These are phyloP conservation scores for Cacatua alba DNA, from an alignment of 2,113 vertebrate genomes.

Conservation along the genomic window DNA sequence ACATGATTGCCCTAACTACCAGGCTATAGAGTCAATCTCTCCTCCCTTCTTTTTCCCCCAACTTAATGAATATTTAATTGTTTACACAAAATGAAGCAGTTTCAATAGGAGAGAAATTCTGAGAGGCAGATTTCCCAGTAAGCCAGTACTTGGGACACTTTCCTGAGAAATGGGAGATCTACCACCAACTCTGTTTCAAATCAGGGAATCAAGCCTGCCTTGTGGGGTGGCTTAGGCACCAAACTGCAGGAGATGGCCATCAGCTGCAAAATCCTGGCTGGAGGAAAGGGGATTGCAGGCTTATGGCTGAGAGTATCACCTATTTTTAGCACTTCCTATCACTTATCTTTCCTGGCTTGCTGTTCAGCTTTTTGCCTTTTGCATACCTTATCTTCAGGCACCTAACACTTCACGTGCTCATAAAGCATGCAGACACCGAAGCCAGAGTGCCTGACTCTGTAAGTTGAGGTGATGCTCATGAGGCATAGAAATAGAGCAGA, in stretches of 20 bases:
- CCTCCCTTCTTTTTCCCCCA: neutral
- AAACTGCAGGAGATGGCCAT: neutral
- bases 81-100: conserved; percentile 50
- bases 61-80: conserved; percentile 64
- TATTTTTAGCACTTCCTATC: neutral
- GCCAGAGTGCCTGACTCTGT: neutral
- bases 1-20: conserved; percentile 45
- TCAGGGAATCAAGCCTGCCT: neutral
- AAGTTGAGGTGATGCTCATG: neutral
- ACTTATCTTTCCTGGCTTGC: neutral
- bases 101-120: conserved; percentile 43
- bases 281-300: neutral
- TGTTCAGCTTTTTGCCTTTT: neutral
- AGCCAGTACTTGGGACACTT: neutral
- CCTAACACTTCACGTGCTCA: rapidly evolving
- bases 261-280: neutral
- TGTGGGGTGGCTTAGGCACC: neutral
- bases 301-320: neutral
- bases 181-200: neutral
- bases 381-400: neutral
- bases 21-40: conserved; percentile 52
- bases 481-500: neutral
- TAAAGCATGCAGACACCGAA: neutral
- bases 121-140: conserved; percentile 6
- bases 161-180: neutral